Conservation (phyloP, 2,888 invertebrate species). For the Macrosoma leucophasiata region DNA sequence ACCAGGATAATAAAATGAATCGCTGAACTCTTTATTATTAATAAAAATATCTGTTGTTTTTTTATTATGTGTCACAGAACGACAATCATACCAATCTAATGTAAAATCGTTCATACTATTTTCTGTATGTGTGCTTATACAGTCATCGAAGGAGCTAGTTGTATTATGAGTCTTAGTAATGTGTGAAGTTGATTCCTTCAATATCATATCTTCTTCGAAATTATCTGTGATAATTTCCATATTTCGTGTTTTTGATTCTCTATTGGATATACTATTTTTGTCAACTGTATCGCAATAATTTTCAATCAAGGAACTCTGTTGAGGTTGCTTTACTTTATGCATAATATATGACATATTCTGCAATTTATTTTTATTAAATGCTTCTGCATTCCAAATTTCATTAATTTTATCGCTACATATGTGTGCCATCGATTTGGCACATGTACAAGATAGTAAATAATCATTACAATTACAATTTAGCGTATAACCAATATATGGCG, state of each 20-base stretch:
- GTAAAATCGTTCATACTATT: constrained; percentile 13
- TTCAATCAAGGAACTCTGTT: too few species aligned
- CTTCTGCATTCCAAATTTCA: constrained; percentile 37
- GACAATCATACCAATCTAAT: constrained; percentile 16
- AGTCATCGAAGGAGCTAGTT: constrained; percentile 33
- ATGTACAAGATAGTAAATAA: constrained; percentile 39
- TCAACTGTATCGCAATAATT: too few species aligned
- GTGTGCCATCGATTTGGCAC: constrained; percentile 40
- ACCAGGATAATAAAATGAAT: not conserved
- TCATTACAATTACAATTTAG: constrained; percentile 45
- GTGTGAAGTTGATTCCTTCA: constrained; percentile 39
- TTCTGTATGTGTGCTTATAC: constrained; percentile 24
- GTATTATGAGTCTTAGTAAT: constrained; percentile 18
- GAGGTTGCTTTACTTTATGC: constrained; percentile 29
- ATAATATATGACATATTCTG: constrained; percentile 44
- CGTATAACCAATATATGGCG: constrained; percentile 47
- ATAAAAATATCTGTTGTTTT: constrained; percentile 18
- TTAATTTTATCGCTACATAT: constrained; percentile 34
- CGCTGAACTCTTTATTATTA: constrained; percentile 10
- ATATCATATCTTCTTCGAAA: constrained; percentile 30
- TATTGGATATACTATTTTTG: too few species aligned
- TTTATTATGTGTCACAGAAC: constrained; percentile 17
- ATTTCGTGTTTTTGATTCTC: constrained; percentile 13
- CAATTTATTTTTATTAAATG: constrained; percentile 24
- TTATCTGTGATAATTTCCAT: constrained; percentile 3